Base-by-base conservation (phyloP, 1,140 invertebrate species). In the Drosophila burlai region DNA sequence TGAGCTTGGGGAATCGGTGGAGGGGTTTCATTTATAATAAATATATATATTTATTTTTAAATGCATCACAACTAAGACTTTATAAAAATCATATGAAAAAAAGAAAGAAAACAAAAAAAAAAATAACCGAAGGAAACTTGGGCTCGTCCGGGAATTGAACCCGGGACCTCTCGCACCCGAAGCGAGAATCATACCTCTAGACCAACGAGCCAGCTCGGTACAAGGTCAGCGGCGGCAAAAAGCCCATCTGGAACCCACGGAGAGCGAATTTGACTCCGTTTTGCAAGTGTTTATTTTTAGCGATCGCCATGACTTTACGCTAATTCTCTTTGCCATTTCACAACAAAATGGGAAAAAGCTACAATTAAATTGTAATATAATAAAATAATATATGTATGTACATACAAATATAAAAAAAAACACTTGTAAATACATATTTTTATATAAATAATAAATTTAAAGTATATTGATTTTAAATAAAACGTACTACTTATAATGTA, bases 141-240 rank as follows among this genome's bases (percentile, higher is more conserved):
- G 95, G 96, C 95, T 96, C 95, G 95, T 95, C 95, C 95, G 95
- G 95, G 95, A 96, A 95, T 96, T 96, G 95, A 96, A 96, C 95
- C 95, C 95, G 95, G 95, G 95, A 96, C 95, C 95, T 96, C 95
- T 96, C 95, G 95, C 95, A 96, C 95, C 96, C 96, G 94, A 96
- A 96, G 95, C 95, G 84, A 89, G 81, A 89, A 89, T 89, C 84
- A 89, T 89, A 89, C 84, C 84, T 80, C 84, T 89, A 89, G 84
- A 89, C 84, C 84, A 89, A 89, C 84, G 84, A 89, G 84, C 84
- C 84, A 21, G 15, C 11, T 21, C 31, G 47, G 58, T 18, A 60
- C n/a, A 60, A 60, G 16, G 29, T 29, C 10, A 36, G 3, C 9
- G 3, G 3, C 36, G 11, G 16, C 29, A 10, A 52, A 52, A 54